phyloP scores from a whole-genome alignment of 2,113 vertebrate genomes.

The Chelonoidis abingdonii region DNA sequence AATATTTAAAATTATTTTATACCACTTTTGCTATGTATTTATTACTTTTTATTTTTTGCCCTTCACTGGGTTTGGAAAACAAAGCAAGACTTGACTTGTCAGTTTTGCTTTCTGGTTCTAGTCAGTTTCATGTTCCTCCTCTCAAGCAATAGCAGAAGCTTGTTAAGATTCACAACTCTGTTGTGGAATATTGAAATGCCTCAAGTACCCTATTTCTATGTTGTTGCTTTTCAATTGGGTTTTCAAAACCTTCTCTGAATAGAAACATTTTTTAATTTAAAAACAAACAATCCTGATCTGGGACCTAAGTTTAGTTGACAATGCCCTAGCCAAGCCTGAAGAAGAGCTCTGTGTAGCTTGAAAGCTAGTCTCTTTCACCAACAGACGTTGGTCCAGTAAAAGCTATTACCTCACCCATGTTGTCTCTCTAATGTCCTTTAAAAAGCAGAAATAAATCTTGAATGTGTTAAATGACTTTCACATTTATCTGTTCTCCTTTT shows the following conservation, averaged over 20 bases:
- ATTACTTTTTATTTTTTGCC: neutral
- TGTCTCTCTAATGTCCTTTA: slow-evolving; percentile 55
- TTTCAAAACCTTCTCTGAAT: neutral
- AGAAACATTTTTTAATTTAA: neutral
- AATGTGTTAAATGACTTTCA: slow-evolving; percentile 59
- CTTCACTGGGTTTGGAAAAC: neutral
- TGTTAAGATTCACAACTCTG: neutral
- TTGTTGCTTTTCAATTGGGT: neutral
- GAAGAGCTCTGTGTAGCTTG: neutral
- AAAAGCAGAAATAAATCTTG: slow-evolving; percentile 42
- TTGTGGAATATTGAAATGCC: neutral
- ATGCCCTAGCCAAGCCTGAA: slow-evolving; percentile 19
- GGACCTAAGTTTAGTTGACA: slow-evolving; percentile 25
- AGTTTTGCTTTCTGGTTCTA: neutral
- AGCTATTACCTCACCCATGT: neutral
- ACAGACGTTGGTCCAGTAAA: neutral
- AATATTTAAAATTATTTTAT: neutral
- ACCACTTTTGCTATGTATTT: neutral
- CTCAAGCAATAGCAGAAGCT: slow-evolving; percentile 12
- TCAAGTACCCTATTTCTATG: slow-evolving; percentile 12
- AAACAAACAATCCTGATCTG: neutral
- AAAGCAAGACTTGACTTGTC: neutral
- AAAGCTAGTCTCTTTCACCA: neutral
- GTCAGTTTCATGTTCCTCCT: neutral
- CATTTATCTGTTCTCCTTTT: slow-evolving; percentile 54